These are phyloP conservation scores for Anguilla marmorata DNA, from an alignment of 2,797 vertebrate genomes.

Conservation along the genomic window DNA sequence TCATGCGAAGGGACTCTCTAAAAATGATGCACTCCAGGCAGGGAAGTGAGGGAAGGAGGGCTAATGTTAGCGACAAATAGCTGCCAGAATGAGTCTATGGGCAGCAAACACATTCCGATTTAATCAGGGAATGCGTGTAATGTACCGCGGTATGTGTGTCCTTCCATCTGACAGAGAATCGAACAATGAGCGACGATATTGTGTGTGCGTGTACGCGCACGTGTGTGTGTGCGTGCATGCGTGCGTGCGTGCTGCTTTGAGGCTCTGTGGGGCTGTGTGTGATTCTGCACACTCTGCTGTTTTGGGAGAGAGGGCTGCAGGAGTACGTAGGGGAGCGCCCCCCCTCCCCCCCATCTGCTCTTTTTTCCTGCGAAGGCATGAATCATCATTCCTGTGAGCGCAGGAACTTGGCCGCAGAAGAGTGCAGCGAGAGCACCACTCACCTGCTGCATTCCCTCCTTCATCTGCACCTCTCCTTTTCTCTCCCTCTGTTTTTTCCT, in stretches of 20 bases:
- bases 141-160: neutral
- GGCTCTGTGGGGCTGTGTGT: neutral
- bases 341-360: neutral
- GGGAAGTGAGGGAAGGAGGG: neutral
- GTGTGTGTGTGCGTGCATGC: neutral
- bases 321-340: neutral
- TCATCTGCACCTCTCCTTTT: neutral
- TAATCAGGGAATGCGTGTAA: neutral
- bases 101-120: neutral
- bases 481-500: neutral
- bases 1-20: neutral
- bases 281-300: constrained; percentile 22
- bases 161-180: neutral
- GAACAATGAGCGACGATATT: neutral
- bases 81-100: neutral
- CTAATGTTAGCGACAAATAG: neutral
- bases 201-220: neutral
- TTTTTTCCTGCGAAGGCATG: constrained; percentile 4
- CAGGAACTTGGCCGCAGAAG: neutral
- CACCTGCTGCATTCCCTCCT: neutral
- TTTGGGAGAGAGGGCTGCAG: neutral
- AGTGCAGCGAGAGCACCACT: neutral
- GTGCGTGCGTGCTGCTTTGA: neutral
- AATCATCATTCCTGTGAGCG: neutral
- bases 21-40: neutral